These are phyloP conservation scores for Drosophila dives DNA, from an alignment of 2,888 invertebrate genomes.

Conservation along the genomic window DNA sequence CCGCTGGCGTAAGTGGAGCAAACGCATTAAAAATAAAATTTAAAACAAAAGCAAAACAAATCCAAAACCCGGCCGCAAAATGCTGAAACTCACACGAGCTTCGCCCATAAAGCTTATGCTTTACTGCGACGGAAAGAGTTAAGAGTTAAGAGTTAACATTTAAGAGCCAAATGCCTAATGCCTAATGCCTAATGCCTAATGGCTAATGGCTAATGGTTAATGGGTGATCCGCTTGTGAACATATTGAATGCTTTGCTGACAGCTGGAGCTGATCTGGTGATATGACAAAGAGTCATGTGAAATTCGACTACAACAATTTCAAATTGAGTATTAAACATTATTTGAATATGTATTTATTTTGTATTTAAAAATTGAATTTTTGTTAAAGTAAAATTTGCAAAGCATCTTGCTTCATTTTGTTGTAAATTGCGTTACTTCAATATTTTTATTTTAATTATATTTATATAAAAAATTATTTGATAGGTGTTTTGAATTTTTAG, in stretches of 20 bases:
- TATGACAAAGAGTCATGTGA: slow-evolving; percentile 1
- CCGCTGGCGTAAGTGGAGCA: slow-evolving; percentile 69
- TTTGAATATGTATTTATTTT: not conserved
- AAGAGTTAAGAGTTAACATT: slow-evolving; percentile 1
- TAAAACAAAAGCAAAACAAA: slow-evolving; percentile 11
- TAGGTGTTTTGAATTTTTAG: not conserved
- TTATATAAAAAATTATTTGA: not conserved
- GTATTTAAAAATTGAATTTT: not conserved
- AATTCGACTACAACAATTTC: not conserved
- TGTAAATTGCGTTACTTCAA: not conserved
- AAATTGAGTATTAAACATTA: not conserved
- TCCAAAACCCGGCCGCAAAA: not conserved
- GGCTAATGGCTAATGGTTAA: slow-evolving; percentile 34
- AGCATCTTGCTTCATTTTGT: not conserved
- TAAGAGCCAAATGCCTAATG: slow-evolving; percentile 1
- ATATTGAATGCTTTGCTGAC: not conserved
- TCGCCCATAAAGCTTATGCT: slow-evolving; percentile 33
- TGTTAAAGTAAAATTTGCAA: not conserved
- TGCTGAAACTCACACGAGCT: slow-evolving; percentile 44
- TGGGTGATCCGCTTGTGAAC: slow-evolving; percentile 35
- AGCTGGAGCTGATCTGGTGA: not conserved
- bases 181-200: slow-evolving; percentile 45
- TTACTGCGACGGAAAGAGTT: slow-evolving; percentile 4
- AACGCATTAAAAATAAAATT: slow-evolving; percentile 52
- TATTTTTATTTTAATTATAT: not conserved